Evolutionary conservation across 2,113 vertebrate genomes (phyloP), one percentile per base, ranked within the genome.

Genomic region (Dipodomys stephensi): DNA sequence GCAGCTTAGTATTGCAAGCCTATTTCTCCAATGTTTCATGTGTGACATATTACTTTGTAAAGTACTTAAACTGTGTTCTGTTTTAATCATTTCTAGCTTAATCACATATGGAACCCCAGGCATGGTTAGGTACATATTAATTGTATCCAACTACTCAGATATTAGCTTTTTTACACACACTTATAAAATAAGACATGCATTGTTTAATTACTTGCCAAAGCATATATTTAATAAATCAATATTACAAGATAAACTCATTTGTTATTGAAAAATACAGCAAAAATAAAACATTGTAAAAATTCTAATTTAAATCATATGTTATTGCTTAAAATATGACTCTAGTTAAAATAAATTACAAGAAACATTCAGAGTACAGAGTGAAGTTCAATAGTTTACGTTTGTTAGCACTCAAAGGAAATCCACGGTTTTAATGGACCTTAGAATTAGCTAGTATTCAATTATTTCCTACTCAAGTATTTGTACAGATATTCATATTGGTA

Each of bases 201-300:
- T 88, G 49, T 96, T 96, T 98, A 98, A 98, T 90, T 97, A 93
- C 81, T 97, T 86, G 73, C 57, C 91, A 95, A 84, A 96, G 91
- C 72, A 93, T 95, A 93, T 87, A 81, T 98, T 96, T 96, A 97
- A 97, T 96, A 97, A 97, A 97, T 97, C 89, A 96, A 95, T 97
- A 96, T 35, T 85, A 25, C 74, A 73, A 91, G 87, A 96, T 94
- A 64, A 97, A 94, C 30, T 87, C 83, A 96, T 93, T 98, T 96
- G 96, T 97, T 73, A 91, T 95, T 79, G 96, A 96, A 95, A 88
- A 30, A 94, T 69, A 91, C 25, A 96, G 93, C 71, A 79, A 18
- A 68, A 87, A 28, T 57, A 87, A 91, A 91, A 77, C 1, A 78
- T 23, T 76, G 1, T 32, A 16, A 7, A 91, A 91, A 91, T 35